Evolutionary conservation across 1,140 invertebrate genomes (phyloP), one percentile per base, ranked within the genome.

Genomic region (Cylas formicarius): DNA sequence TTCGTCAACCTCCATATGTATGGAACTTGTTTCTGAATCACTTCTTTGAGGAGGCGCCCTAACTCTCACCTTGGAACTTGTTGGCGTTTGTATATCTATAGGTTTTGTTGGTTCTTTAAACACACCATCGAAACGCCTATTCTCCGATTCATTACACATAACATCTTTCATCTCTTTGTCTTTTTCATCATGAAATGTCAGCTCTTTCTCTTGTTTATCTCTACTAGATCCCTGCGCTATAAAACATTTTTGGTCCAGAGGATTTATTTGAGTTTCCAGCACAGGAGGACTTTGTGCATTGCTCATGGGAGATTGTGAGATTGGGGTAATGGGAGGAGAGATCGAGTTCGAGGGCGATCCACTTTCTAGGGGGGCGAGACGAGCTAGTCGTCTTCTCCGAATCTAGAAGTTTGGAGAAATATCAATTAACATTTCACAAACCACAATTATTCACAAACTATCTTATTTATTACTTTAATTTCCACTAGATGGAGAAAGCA

Each of bases 311-410:
- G 52, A 58, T 44, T 61, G 63, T 22, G 60, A 63, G 13, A 63
- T 61, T 29, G 63, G 53, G 34, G 65, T 54, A 11, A 54, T 43
- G 21, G 66, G 60, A 33, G 63, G 57, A 33, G 63, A 61, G 31
- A 57, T 50, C 22, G 61, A 57, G 21, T 50, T 61, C 10, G 61
- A 39, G 10, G 65, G 60, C 41, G 61, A 58, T 29, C 60, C 63
- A 21, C 63, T 67, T 32, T 70, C 69, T 23, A 72, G 49, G 42
- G 67, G 73, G 14, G 72, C 77, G 50, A 85, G 64, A 23, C 80
- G 72, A 4, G 80, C 81, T 50, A 85, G 66, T 29, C 82, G 70
- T 53, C 80, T 69, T 36, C 74, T 71, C 28, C 82, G 73, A 56
- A 85, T 82, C 82, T 85, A 57, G 18, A 67, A 56, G 55, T 36